Conservation (phyloP, 2,113 vertebrate species). For the Thinocorus orbignyianus region DNA sequence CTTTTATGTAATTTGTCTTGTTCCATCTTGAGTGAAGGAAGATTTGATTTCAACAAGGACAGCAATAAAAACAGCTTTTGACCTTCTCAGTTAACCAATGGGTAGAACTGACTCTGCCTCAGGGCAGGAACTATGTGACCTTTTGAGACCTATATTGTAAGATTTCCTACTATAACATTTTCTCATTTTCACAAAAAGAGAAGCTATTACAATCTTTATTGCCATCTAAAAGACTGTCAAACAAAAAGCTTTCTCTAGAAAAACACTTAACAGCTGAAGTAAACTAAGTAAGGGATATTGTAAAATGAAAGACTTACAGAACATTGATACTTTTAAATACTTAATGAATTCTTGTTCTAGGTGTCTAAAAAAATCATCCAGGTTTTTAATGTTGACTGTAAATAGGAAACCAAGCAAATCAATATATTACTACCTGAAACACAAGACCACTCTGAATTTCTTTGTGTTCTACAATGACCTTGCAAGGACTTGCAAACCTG, state of each 20-base stretch:
- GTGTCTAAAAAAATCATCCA: background rate
- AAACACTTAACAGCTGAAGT: background rate
- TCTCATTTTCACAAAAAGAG: background rate
- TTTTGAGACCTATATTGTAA: background rate
- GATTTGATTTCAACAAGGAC: background rate
- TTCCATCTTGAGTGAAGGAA: background rate
- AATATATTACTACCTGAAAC: background rate
- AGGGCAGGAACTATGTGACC: background rate
- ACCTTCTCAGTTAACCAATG: background rate
- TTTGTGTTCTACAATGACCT: background rate
- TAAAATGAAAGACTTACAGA: background rate
- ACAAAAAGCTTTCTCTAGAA: background rate
- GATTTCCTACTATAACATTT: background rate
- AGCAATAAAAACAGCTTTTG: constrained; percentile 14
- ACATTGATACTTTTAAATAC: background rate
- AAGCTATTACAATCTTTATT: background rate
- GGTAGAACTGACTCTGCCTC: background rate
- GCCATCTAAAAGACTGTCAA: background rate
- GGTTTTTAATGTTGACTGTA: background rate
- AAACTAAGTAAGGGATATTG: background rate
- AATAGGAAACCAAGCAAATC: background rate
- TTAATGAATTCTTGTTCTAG: background rate
- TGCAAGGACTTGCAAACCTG: background rate
- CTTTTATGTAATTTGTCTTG: constrained; percentile 9
- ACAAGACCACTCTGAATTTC: background rate